phyloP scores from a whole-genome alignment of 2,113 vertebrate genomes.

The Odobenus rosmarus region DNA sequence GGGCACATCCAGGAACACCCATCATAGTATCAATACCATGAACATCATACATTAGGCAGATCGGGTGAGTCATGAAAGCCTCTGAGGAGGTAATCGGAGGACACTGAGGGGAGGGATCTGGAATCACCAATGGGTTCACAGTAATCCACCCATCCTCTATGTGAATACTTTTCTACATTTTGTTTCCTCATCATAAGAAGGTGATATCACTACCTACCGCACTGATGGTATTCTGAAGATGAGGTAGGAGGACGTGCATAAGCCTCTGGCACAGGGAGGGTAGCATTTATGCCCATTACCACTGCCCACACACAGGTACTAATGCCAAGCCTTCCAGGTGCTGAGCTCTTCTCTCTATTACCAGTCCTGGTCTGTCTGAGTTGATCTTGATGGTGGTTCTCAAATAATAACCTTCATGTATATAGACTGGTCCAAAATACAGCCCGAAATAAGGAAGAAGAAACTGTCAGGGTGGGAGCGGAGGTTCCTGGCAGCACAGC shows the following conservation, averaged over 20 bases:
- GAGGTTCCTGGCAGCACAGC: background rate
- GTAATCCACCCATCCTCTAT: background rate
- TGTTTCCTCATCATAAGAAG: slow-evolving; percentile 18
- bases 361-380: background rate
- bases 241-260: background rate
- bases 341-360: background rate
- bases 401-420: background rate
- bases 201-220: background rate
- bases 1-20: background rate
- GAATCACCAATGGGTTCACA: background rate
- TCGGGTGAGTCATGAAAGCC: background rate
- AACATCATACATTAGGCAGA: background rate
- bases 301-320: background rate
- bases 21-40: background rate
- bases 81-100: background rate
- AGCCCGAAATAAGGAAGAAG: background rate
- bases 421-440: background rate
- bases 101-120: background rate
- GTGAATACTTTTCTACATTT: background rate
- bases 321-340: background rate
- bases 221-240: background rate
- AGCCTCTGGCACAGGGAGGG: background rate
- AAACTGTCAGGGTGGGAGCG: background rate
- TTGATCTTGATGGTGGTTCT: background rate
- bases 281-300: background rate